Evolutionary conservation across 2,888 invertebrate species (phyloP), one percentile per base, ranked within the genome.

Genomic region (Perizoma flavofasciatum): DNA sequence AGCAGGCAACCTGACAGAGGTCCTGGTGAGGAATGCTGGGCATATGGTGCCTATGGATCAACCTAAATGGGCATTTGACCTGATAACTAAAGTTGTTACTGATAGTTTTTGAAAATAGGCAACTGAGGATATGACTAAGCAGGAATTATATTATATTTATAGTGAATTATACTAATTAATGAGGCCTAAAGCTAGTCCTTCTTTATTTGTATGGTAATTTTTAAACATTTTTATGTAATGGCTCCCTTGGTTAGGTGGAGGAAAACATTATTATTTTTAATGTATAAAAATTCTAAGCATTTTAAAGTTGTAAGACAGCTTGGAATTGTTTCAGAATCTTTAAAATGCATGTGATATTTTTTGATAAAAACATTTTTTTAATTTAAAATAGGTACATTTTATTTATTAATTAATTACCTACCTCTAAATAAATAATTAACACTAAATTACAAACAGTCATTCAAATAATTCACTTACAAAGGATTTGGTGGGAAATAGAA

Each of bases 11-110:
- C 85, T 97, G 32, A 94, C 94, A 0, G 96, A 96, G 73, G 92
- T 96, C 0, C 76, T 96, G 67, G 94, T 97, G 0, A 89, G 96
- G 41, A 94, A 95, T 84, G 95, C 97, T 6, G 97, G 97, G 0
- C 97, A 97, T 74, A 95, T 96, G 92, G 93, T 94, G 2, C 94
- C 94, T 0, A 78, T 83, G 50, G 94, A 94, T 70, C 93, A 94
- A 68, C 94, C 95, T 0, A 85, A 90, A 63, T 93, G 93, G 89
- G 92, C 93, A 0, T 84, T 90, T 4, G 91, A 94, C 72, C 79
- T 95, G 73, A 93, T 95, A 41, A 89, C 85, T 47, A 86, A 86
- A 66, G 94, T 95, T 78, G 83, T 93, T 41, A 72, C 71, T 8
- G 81, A 84, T 55, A 83, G 60, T 39, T 55, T 61, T 49, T 66